These are phyloP conservation scores for Aplidium turbinatum DNA, from an alignment of 23 tunicate species.

Conservation along the genomic window DNA sequence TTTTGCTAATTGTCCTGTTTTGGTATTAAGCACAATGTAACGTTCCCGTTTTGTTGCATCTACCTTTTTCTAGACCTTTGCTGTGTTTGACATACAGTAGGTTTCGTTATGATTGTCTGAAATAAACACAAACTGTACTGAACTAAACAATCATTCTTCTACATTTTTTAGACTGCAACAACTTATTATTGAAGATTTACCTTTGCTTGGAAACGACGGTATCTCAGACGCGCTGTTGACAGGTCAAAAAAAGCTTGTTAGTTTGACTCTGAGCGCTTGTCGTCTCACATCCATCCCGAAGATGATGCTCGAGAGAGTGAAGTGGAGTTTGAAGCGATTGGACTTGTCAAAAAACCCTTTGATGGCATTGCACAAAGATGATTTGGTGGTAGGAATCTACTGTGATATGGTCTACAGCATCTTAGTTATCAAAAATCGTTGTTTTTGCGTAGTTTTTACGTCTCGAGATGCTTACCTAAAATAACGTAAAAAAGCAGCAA, in stretches of 20 bases:
- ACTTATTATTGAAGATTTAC: slow-evolving; percentile 29
- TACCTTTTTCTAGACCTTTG: too few species aligned
- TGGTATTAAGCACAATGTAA: too few species aligned
- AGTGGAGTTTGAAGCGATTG: slow-evolving; percentile 18
- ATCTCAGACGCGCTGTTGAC: slow-evolving; percentile 21
- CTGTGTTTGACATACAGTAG: too few species aligned
- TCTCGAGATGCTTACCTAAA: too few species aligned
- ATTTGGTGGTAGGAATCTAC: slow-evolving; percentile 38
- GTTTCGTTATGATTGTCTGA: too few species aligned
- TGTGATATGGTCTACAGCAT: too few species aligned
- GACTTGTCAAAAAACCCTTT: slow-evolving; percentile 58
- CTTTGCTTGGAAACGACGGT: slow-evolving; percentile 23
- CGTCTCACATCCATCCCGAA: slow-evolving; percentile 28
- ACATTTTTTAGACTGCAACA: slow-evolving; percentile 16
- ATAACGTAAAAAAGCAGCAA: too few species aligned
- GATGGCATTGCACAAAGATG: neutral
- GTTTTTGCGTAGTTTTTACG: too few species aligned
- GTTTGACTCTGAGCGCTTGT: slow-evolving; percentile 45
- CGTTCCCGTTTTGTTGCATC: too few species aligned
- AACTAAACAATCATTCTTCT: neutral
- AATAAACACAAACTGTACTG: too few species aligned
- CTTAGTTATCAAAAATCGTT: too few species aligned
- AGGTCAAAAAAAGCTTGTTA: neutral
- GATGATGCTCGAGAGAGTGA: slow-evolving; percentile 16
- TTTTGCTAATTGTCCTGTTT: too few species aligned